Evolutionary conservation across 2,888 invertebrate genomes (phyloP).

Genomic region (Siphonodentalium dalli): DNA sequence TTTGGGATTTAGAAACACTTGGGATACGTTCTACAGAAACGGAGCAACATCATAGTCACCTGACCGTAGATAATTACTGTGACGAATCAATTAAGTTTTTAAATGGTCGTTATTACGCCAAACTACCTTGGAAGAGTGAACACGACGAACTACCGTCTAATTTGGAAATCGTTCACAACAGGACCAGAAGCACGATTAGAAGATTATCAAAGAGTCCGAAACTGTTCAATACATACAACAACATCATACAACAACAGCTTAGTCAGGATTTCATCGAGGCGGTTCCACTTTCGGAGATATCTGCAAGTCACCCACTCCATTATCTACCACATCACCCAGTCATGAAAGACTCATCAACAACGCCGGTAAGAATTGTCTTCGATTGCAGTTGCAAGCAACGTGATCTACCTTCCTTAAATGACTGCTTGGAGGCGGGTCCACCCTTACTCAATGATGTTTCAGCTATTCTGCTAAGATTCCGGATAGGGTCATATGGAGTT

Average conservation of each 20-base stretch:
- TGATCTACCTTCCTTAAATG: slow-evolving; percentile 24
- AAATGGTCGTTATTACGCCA: slow-evolving; percentile 5
- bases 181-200: slow-evolving; percentile 5
- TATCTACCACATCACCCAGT: slow-evolving; percentile 31
- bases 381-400: slow-evolving; percentile 26
- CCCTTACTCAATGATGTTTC: slow-evolving; percentile 25
- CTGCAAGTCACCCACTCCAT: slow-evolving; percentile 5
- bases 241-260: slow-evolving; percentile 26
- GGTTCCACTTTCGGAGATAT: neutral
- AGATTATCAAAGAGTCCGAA: slow-evolving; percentile 3
- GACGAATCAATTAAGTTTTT: slow-evolving; percentile 1
- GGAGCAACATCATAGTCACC: neutral
- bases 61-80: too few relatives aligned
- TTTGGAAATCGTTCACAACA: too few relatives aligned
- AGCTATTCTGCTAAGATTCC: slow-evolving; percentile 23
- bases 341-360: slow-evolving; percentile 25
- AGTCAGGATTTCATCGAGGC: slow-evolving; percentile 20
- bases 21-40: slow-evolving; percentile 1
- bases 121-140: slow-evolving; percentile 6
- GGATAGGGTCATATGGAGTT: slow-evolving; percentile 16
- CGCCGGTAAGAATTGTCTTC: slow-evolving; percentile 27
- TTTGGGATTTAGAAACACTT: slow-evolving; percentile 26
- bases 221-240: slow-evolving; percentile 7
- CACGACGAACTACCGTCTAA: slow-evolving; percentile 2
- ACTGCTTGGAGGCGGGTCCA: slow-evolving; percentile 17